A percentile compares a stretch with the other conserved stretches of the same genome.
These are phyloP conservation scores for Xanthia icteritia DNA, from an alignment of 2,888 invertebrate species.

Conservation along the genomic window DNA sequence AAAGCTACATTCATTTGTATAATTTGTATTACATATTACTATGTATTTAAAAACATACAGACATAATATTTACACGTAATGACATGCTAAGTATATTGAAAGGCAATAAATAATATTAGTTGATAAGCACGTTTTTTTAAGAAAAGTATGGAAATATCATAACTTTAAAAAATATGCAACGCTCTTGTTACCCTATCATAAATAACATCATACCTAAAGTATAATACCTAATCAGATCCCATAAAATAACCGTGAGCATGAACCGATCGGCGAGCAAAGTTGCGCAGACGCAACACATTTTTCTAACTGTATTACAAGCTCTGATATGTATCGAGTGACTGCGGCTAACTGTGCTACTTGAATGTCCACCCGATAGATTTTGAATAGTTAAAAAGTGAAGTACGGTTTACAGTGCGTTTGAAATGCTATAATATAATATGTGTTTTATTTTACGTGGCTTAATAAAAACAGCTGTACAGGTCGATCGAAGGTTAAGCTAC, in stretches of 20 bases:
- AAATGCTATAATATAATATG: constrained; percentile 24
- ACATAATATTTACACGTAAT: neutral
- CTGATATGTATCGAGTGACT: constrained; percentile 59
- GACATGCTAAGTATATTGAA: neutral
- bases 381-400: constrained; percentile 61
- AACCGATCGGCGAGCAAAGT: constrained; percentile 20
- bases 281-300: constrained; percentile 57
- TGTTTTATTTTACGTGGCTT: too few species aligned
- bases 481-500: too few species aligned
- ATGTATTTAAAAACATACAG: too few species aligned
- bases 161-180: neutral
- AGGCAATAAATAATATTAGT: neutral
- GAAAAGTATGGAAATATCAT: neutral
- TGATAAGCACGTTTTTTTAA: neutral
- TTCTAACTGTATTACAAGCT: constrained; percentile 66
- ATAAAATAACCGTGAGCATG: constrained; percentile 1
- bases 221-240: neutral
- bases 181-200: neutral
- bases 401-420: constrained; percentile 1
- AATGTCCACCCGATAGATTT: constrained; percentile 57
- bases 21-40: too few species aligned
- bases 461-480: too few species aligned
- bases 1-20: too few species aligned
- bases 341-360: constrained; percentile 57
- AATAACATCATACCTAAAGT: neutral